Percentiles rank a stretch among this genome's conserved stretches.
Evolutionary conservation across 2,797 vertebrate genomes (phyloP).

Genomic region (Buceros bicornis): DNA sequence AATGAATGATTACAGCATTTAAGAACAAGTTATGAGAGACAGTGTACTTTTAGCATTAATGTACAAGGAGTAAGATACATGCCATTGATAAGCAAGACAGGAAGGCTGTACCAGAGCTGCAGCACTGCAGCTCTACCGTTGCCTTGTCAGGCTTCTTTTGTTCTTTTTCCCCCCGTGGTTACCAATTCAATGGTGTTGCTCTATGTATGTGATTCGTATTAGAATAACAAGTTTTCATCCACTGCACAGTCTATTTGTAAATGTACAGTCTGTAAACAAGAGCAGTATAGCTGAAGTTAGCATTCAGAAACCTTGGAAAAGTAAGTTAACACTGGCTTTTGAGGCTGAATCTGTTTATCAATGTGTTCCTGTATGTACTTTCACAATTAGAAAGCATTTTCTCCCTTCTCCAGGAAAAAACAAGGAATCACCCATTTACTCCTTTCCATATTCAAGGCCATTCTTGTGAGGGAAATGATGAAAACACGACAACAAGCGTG

Average conservation of each 20-base stretch:
- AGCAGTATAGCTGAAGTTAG: not conserved
- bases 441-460: not conserved
- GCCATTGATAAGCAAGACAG: not conserved
- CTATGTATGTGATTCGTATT: not conserved
- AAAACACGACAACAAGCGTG: not conserved
- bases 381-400: not conserved
- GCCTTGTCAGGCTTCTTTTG: not conserved
- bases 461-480: not conserved
- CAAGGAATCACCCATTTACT: not conserved
- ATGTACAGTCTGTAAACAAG: not conserved
- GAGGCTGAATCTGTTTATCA: not conserved
- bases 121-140: not conserved
- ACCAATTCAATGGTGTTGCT: not conserved
- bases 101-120: not conserved
- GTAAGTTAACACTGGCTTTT: not conserved
- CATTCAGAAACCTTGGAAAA: not conserved
- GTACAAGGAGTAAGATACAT: not conserved
- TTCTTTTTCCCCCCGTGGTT: not conserved
- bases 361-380: not conserved
- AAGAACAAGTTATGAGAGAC: not conserved
- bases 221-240: not conserved
- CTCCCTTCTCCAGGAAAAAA: not conserved
- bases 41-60: constrained; percentile 5
- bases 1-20: constrained; percentile 27
- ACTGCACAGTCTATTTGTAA: not conserved